Evolutionary conservation across 2,797 vertebrate genomes (phyloP).

Genomic region (Sphenopsis melanotis): DNA sequence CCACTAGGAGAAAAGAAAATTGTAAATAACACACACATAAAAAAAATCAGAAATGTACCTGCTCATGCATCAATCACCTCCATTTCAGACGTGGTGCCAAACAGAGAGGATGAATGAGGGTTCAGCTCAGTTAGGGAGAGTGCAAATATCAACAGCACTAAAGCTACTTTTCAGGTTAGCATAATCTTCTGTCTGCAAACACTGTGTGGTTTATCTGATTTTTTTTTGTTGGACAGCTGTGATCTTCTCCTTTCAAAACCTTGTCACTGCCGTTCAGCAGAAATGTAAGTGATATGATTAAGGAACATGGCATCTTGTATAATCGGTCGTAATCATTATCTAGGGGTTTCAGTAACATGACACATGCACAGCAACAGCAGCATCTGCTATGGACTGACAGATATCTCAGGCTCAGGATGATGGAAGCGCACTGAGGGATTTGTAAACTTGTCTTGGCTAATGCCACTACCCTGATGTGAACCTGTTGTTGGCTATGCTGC

Average conservation of each 20-base stretch:
- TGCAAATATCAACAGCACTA: constrained; percentile 1
- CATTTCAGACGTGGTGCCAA: neutral
- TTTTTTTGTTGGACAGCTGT: constrained; percentile 66
- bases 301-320: constrained; percentile 73
- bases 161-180: constrained; percentile 31
- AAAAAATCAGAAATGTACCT: neutral
- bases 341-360: constrained; percentile 68
- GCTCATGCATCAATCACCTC: neutral
- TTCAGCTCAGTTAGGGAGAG: constrained; percentile 1
- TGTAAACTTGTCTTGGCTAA: constrained; percentile 41
- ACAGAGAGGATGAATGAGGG: neutral
- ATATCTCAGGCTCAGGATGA: constrained; percentile 53
- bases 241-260: constrained; percentile 76
- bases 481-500: constrained; percentile 42
- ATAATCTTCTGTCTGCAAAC: constrained; percentile 51
- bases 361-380: constrained; percentile 61
- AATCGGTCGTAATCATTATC: constrained; percentile 74
- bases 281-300: constrained; percentile 77
- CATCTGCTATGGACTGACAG: constrained; percentile 67
- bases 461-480: constrained; percentile 58
- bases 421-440: constrained; percentile 50
- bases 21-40: neutral
- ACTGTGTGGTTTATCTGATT: constrained; percentile 64
- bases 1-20: neutral
- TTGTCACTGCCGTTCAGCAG: constrained; percentile 70